Evolutionary conservation across 2,113 vertebrate species (phyloP), one percentile per base, ranked within the genome.

Genomic region (Nanger granti): DNA sequence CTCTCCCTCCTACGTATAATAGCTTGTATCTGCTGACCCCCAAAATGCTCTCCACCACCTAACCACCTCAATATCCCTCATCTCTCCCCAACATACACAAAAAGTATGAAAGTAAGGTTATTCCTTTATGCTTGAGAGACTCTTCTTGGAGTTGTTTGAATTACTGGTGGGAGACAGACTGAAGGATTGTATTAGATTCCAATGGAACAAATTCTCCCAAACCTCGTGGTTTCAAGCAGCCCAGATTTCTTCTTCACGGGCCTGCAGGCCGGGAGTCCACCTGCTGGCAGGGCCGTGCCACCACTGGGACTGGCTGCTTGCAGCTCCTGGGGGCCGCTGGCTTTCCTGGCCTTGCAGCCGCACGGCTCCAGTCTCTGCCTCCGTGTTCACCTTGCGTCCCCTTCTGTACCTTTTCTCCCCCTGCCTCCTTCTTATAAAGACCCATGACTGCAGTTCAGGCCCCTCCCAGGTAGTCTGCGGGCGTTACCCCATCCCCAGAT

Each of bases 241-340:
- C 52, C 73, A 28, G 11, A 31, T 54, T 29, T 47, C 87, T 29
- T 92, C 49, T 44, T 57, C 31, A 15, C 1, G 9, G 54, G 47
- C 47, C 17, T 79, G 5, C n/a, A 29, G 22, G 49, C 82, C 20
- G 17, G 47, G 24, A 22, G 57, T 47, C 34, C 17, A 5, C 4
- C 18, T 41, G 3, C 57, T 26, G 34, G n/a, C 59, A 24, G 62
- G 66, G n/a, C 18, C 0, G 0, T 7, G 47, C 2, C 7, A 18
- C 59, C 24, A 7, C 52, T 7, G 37, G 34, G 80, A 17, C 24
- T 41, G 41, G 66, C 41, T 26, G 44, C 54, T 55, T 28, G 24
- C n/a, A 5, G 29, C 54, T 85, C 29, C 82, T 7, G 2, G 79
- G 59, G 62, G 49, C 44, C 10, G 5, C 34, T 3, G 2, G 28